Evolutionary conservation across 1,140 invertebrate genomes (phyloP).

Genomic region (Dreissena polymorpha): DNA sequence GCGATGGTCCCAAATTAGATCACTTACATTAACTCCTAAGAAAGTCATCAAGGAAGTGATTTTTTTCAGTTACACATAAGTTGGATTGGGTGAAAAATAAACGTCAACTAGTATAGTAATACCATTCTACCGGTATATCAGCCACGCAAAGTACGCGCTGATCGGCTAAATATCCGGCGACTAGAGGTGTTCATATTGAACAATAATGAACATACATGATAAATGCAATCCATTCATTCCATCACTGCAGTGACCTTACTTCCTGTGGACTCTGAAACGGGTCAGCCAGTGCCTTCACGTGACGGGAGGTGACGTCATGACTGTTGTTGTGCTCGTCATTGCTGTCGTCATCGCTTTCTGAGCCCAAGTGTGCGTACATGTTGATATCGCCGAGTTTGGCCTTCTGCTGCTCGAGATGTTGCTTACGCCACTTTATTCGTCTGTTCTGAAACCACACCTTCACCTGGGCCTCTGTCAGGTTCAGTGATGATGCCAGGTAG

Average conservation of each 20-base stretch:
- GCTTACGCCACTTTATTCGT: slow-evolving; percentile 97
- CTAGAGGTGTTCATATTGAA: neutral
- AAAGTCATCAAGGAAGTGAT: too few relatives aligned
- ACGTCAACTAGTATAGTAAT: neutral
- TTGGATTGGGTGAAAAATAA: neutral
- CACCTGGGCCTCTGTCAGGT: slow-evolving; percentile 84
- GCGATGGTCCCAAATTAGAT: too few relatives aligned
- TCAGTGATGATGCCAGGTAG: slow-evolving; percentile 76
- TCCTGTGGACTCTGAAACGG: slow-evolving; percentile 48
- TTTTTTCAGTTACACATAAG: too few relatives aligned
- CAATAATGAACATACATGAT: neutral
- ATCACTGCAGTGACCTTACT: slow-evolving; percentile 37
- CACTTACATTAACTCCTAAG: too few relatives aligned
- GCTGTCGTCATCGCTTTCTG: slow-evolving; percentile 46
- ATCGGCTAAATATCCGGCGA: neutral
- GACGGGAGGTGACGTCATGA: slow-evolving; percentile 11
- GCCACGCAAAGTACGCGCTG: neutral
- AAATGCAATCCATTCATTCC: neutral
- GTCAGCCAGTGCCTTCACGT: slow-evolving; percentile 30
- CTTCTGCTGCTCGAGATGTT: slow-evolving; percentile 94
- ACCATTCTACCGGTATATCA: neutral
- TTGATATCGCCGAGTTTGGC: slow-evolving; percentile 87
- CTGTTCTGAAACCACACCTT: slow-evolving; percentile 99
- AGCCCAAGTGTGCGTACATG: slow-evolving; percentile 63
- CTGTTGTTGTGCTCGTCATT: slow-evolving; percentile 30